A percentile compares a stretch with the other conserved stretches of the same genome.
Conservation (phyloP, 2,113 vertebrate genomes). For the Halcyon malimbica region DNA sequence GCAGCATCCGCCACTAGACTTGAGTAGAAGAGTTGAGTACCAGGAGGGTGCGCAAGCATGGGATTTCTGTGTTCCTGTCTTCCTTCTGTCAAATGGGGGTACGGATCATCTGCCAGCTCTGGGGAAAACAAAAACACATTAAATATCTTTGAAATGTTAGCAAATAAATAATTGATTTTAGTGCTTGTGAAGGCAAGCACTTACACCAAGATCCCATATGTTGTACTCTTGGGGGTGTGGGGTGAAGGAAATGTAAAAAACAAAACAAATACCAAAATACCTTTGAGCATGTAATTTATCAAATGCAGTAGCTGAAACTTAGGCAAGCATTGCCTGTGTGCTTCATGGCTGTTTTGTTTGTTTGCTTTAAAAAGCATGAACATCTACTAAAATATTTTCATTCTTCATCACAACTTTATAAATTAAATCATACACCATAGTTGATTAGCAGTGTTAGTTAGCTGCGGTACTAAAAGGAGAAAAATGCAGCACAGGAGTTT, state of each 20-base stretch:
- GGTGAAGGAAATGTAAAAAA: not conserved
- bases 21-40: not conserved
- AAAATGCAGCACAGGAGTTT: not conserved
- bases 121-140: not conserved
- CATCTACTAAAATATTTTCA: not conserved
- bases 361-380: not conserved
- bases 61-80: not conserved
- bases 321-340: not conserved
- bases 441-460: not conserved
- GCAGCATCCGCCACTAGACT: rapidly evolving
- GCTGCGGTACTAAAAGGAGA: not conserved
- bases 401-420: not conserved
- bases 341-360: not conserved
- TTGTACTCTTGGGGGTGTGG: not conserved
- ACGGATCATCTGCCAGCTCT: not conserved
- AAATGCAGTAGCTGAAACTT: not conserved
- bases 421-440: not conserved
- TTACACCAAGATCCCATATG: not conserved
- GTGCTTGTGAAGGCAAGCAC: not conserved
- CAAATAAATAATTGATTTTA: not conserved
- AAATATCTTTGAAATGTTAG: not conserved
- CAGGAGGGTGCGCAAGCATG: not conserved
- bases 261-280: not conserved
- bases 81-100: not conserved
- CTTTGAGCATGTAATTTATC: not conserved